Evolutionary conservation across 1,140 invertebrate species (phyloP).

Genomic region (Saxidomus purpurata): DNA sequence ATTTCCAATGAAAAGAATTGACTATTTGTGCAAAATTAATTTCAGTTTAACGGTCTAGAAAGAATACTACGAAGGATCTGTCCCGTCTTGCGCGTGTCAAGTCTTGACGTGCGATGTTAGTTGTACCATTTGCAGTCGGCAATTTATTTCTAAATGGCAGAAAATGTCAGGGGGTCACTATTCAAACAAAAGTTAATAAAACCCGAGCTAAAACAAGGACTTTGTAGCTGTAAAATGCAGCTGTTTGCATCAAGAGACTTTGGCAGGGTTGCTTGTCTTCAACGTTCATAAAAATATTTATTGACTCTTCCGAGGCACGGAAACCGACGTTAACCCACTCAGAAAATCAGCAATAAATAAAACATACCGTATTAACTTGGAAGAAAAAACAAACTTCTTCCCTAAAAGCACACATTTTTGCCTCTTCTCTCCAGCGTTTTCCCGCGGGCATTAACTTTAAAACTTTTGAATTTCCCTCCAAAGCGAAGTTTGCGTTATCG

Average conservation of each 20-base stretch:
- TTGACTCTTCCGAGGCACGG: neutral
- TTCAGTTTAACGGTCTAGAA: constrained; percentile 66
- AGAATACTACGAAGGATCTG: constrained; percentile 13
- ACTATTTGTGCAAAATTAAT: constrained; percentile 70
- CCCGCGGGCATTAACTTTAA: constrained; percentile 4
- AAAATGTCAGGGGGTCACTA: constrained; percentile 35
- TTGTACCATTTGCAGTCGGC: constrained; percentile 8
- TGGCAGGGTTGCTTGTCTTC: neutral
- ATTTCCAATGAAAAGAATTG: constrained; percentile 68
- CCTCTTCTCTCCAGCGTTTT: neutral
- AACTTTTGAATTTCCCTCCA: constrained; percentile 62
- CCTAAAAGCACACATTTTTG: neutral
- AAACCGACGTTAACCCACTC: constrained; percentile 9
- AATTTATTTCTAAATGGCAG: constrained; percentile 53
- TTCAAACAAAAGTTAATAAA: constrained; percentile 67
- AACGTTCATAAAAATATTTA: constrained; percentile 26
- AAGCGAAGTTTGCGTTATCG: neutral
- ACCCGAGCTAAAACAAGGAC: constrained; percentile 42
- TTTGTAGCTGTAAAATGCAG: constrained; percentile 35
- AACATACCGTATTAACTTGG: constrained; percentile 32
- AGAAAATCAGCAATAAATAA: constrained; percentile 48
- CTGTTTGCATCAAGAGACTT: constrained; percentile 33
- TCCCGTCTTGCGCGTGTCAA: constrained; percentile 51
- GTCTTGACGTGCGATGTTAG: constrained; percentile 47
- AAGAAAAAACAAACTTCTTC: neutral